Conservation (phyloP, 2,888 invertebrate species). For the Ctenicera cuprea region DNA sequence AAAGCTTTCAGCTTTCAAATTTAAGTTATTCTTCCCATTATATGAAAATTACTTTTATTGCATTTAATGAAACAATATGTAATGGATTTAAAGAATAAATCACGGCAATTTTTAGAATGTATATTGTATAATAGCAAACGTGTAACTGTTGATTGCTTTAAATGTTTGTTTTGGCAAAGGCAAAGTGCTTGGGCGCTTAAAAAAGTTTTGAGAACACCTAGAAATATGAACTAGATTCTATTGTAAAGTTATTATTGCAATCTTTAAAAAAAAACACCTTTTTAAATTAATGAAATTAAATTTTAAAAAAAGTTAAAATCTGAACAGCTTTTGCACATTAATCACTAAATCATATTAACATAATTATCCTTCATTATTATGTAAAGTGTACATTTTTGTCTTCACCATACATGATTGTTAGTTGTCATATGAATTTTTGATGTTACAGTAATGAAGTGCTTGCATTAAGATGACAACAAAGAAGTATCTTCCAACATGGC, state of each 20-base stretch:
- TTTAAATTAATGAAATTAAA: too few species aligned
- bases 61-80: constrained; percentile 17
- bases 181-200: constrained; percentile 1
- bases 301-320: too few species aligned
- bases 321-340: too few species aligned
- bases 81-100: constrained; percentile 27
- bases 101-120: background rate
- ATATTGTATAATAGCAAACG: constrained; percentile 16
- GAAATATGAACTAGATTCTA: background rate
- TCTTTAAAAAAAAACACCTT: too few species aligned
- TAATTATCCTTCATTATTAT: too few species aligned
- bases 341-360: too few species aligned
- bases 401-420: background rate
- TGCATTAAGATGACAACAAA: constrained; percentile 50
- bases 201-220: constrained; percentile 1
- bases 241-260: too few species aligned
- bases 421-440: constrained; percentile 50
- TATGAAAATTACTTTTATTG: too few species aligned
- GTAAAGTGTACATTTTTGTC: background rate
- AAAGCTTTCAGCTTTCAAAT: too few species aligned
- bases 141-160: constrained; percentile 9
- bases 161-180: constrained; percentile 26
- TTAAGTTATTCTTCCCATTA: too few species aligned
- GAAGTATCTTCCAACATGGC: constrained; percentile 64
- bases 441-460: constrained; percentile 43